Evolutionary conservation across 1,140 invertebrate species (phyloP), one percentile per base, ranked within the genome.

Genomic region (Euura saliciscinereae): DNA sequence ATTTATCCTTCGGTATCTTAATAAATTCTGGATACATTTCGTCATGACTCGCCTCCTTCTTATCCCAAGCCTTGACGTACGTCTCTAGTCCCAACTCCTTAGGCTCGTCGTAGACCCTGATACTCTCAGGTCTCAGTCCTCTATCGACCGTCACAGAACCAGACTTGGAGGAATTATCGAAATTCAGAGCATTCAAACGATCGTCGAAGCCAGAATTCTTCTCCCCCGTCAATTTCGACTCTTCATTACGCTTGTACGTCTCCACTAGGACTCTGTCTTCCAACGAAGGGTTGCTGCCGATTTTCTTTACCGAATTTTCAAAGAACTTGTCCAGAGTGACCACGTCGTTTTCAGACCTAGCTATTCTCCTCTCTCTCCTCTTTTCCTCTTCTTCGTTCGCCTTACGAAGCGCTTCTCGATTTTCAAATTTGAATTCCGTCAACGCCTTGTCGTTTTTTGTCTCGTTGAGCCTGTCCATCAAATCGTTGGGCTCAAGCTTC

Each of bases 1-100:
- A 89, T 10, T 89, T 83, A 69, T 89, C 88, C 71, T 89, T 89
- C 5, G 93, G 92, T 70, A 94, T 93, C 72, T 87, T 89, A 75
- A 94, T 94, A 76, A 82, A 86, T 71, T 90, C 87, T 73, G 90
- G 88, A 82, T 92, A 90, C 68, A 79, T 42, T n/a, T 74, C 66
- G 8, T 83, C 44, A 44, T 45, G 65, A 0, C 78, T 77, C 51
- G 75, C 72, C 65, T 79, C 77, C 46, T 82, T 82, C 46, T 82
- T 82, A 0, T 77, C 75, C 73, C 82, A 78, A 8, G 79, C 69
- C 71, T 76, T 81, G 71, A 71, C 78, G 75, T 73, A 82, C 77
- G 78, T 85, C 72, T 77, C 80, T 67, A 73, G 85, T 70, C 65
- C 84, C 84, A 45, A 88, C 77, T 74, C 81, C 80, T 77, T 77